Evolutionary conservation across 2,888 invertebrate species (phyloP).

Genomic region (Standfussiana lucernea): DNA sequence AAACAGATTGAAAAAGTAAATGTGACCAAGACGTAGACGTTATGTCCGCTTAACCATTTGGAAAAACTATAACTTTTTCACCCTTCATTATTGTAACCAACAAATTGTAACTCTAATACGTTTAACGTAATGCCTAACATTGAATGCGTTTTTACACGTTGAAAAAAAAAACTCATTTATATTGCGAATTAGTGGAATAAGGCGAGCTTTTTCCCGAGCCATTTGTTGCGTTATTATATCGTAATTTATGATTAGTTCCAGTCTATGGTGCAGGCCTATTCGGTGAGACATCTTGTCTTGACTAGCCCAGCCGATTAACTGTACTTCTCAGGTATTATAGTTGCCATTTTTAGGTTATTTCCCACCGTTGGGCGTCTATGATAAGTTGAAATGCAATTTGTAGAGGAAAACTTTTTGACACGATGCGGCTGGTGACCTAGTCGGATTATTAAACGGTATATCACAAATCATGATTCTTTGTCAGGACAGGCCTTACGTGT

Average conservation of each 20-base stretch:
- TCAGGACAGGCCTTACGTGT: background rate
- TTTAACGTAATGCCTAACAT: constrained; percentile 27
- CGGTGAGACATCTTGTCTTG: constrained; percentile 56
- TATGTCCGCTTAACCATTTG: constrained; percentile 3
- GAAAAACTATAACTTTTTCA: constrained; percentile 30
- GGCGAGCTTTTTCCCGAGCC: constrained; percentile 73
- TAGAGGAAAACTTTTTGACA: constrained; percentile 34
- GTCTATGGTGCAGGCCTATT: constrained; percentile 63
- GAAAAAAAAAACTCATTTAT: constrained; percentile 71
- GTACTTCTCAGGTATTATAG: constrained; percentile 49
- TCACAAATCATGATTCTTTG: constrained; percentile 29
- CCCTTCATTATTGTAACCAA: constrained; percentile 25
- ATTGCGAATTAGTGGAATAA: constrained; percentile 74
- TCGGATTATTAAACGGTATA: constrained; percentile 39
- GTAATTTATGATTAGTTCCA: constrained; percentile 79
- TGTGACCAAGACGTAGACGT: background rate
- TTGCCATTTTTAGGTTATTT: constrained; percentile 42
- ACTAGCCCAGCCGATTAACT: constrained; percentile 59
- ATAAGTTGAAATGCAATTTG: constrained; percentile 33
- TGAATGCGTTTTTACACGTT: constrained; percentile 44
- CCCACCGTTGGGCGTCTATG: constrained; percentile 24
- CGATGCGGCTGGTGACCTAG: constrained; percentile 33
- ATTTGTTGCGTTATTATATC: constrained; percentile 79
- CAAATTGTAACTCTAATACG: constrained; percentile 33
- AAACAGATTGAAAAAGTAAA: background rate